Percentiles rank a stretch among this genome's conserved stretches.
Evolutionary conservation across 1,140 invertebrate species (phyloP).

Genomic region (Lordiphosa clarofinis): DNA sequence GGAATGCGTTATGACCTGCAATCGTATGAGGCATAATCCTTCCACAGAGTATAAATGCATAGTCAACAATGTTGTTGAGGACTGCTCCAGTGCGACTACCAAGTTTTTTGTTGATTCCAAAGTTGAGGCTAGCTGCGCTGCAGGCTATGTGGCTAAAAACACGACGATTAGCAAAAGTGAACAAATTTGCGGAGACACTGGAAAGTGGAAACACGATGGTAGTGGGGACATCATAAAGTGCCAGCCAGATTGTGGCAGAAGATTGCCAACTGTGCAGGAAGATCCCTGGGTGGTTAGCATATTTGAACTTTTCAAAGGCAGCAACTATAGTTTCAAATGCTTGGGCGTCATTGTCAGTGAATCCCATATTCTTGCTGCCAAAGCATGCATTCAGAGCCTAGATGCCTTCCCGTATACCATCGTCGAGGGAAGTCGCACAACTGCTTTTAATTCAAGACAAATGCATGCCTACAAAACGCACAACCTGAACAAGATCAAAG

Average conservation of each 20-base stretch:
- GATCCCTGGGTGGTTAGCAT: conserved; percentile 41
- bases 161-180: too few relatives aligned
- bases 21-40: too few relatives aligned
- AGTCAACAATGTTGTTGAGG: too few relatives aligned
- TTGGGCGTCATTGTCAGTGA: conserved; percentile 69
- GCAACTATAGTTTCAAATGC: conserved; percentile 67
- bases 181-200: too few relatives aligned
- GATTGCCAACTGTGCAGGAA: conserved; percentile 3
- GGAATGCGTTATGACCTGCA: conserved; percentile 14
- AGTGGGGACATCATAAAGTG: too few relatives aligned
- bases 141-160: too few relatives aligned
- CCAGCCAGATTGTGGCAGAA: conserved; percentile 32
- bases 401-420: background rate
- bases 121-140: too few relatives aligned
- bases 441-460: background rate
- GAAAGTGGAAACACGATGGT: too few relatives aligned
- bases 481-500: background rate
- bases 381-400: background rate
- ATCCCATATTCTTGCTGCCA: conserved; percentile 3
- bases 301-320: background rate
- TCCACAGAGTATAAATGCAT: too few relatives aligned
- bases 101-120: too few relatives aligned
- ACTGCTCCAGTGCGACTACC: too few relatives aligned
- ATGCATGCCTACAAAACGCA: conserved; percentile 8
- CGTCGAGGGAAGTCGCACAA: conserved; percentile 14